phyloP scores from a whole-genome alignment of 1,140 invertebrate genomes.

The Drosophila funebris region DNA sequence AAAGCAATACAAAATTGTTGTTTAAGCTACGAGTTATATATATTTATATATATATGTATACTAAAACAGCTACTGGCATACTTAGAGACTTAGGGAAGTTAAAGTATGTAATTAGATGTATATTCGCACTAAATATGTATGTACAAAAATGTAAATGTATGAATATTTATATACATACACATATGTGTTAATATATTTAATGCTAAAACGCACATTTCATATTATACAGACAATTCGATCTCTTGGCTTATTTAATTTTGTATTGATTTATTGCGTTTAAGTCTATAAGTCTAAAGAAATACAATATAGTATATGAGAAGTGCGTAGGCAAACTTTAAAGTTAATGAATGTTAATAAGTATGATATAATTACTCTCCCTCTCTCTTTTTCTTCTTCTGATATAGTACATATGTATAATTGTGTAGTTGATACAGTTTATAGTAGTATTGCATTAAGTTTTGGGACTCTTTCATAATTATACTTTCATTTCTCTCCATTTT shows the following conservation, averaged over 20 bases:
- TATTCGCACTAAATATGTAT: conserved; percentile 48
- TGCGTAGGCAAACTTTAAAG: conserved; percentile 10
- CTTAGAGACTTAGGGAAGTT: conserved; percentile 41
- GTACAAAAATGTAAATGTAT: conserved; percentile 40
- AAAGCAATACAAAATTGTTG: conserved; percentile 64
- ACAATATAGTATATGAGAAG: conserved; percentile 24
- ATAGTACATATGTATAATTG: conserved; percentile 41
- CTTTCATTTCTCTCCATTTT: too few species aligned
- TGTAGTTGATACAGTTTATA: conserved; percentile 36
- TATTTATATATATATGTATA: conserved; percentile 27
- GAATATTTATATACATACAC: conserved; percentile 22
- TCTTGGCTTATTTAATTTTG: conserved; percentile 6
- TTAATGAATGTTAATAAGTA: conserved; percentile 27
- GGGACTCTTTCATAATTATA: conserved; percentile 22
- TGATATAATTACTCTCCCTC: conserved; percentile 12
- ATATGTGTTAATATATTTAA: conserved; percentile 5
- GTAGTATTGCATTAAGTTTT: conserved; percentile 62
- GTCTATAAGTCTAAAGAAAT: conserved; percentile 20
- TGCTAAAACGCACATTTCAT: conserved; percentile 69
- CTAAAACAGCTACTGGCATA: conserved; percentile 59
- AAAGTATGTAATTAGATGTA: conserved; percentile 23
- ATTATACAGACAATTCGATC: conserved; percentile 28
- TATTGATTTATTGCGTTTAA: conserved; percentile 34
- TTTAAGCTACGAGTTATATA: conserved; percentile 48
- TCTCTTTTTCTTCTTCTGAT: background rate